These are phyloP conservation scores for Parapsyche elsis DNA, from an alignment of 1,140 invertebrate genomes.

Conservation along the genomic window DNA sequence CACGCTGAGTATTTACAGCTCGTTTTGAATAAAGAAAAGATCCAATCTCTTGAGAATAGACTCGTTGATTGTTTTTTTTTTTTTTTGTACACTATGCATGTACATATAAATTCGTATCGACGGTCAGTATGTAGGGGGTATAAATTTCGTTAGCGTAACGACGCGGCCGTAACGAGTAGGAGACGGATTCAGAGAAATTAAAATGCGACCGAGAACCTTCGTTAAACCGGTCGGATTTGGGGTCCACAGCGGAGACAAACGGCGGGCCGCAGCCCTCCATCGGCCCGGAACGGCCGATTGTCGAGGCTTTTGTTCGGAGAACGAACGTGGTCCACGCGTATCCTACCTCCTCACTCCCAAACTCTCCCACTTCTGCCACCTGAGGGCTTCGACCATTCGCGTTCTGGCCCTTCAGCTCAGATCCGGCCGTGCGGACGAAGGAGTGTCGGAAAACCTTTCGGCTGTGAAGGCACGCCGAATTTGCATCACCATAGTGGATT, in stretches of 20 bases:
- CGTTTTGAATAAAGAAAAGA: neutral
- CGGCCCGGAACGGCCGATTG: conserved; percentile 31
- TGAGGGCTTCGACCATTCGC: neutral
- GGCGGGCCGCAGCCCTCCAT: neutral
- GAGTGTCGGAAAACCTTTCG: conserved; percentile 12
- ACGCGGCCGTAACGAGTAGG: neutral
- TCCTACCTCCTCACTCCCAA: too few relatives aligned
- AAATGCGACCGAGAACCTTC: conserved; percentile 21
- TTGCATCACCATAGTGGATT: neutral
- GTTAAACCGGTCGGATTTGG: conserved; percentile 12
- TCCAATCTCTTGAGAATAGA: neutral
- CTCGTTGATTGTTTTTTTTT: neutral
- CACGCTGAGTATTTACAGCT: too few relatives aligned
- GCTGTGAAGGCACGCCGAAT: neutral
- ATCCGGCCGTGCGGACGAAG: conserved; percentile 3
- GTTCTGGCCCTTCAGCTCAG: neutral
- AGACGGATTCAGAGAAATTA: conserved; percentile 22
- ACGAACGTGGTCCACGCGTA: neutral
- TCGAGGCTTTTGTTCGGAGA: conserved; percentile 14
- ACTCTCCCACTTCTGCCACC: neutral
- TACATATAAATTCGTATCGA: neutral
- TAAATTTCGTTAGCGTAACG: neutral
- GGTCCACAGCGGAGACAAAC: conserved; percentile 7
- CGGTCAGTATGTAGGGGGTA: neutral
- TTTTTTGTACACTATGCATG: neutral